Conservation (phyloP, 2,888 invertebrate genomes). For the Ectemnius continuus region DNA sequence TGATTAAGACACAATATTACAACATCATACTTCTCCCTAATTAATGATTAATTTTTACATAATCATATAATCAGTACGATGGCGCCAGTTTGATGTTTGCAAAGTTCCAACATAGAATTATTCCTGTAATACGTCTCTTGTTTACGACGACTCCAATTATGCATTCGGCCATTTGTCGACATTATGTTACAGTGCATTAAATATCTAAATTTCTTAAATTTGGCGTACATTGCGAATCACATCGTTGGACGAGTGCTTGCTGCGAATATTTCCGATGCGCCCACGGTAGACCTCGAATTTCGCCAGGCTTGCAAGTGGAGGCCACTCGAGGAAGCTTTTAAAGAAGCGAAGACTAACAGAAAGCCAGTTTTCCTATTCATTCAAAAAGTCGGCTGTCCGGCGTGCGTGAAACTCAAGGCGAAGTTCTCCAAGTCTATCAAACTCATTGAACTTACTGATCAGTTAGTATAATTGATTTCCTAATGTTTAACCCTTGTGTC, state of each 20-base stretch:
- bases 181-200: constrained; percentile 53
- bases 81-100: too few relatives aligned
- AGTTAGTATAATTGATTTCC: constrained; percentile 44
- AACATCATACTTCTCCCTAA: too few relatives aligned
- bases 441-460: constrained; percentile 80
- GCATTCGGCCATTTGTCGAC: constrained; percentile 1
- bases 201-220: constrained; percentile 48
- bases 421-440: constrained; percentile 81
- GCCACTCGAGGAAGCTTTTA: constrained; percentile 58
- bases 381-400: constrained; percentile 84
- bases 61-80: too few relatives aligned
- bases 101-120: too few relatives aligned
- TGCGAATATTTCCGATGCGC: constrained; percentile 25
- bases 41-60: too few relatives aligned
- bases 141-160: too few relatives aligned
- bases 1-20: too few relatives aligned
- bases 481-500: too few relatives aligned
- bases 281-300: constrained; percentile 49
- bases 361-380: constrained; percentile 84
- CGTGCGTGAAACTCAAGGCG: constrained; percentile 83
- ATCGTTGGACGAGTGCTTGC: constrained; percentile 32
- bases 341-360: constrained; percentile 52
- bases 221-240: constrained; percentile 49
- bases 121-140: too few relatives aligned
- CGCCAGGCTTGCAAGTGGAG: constrained; percentile 63